These are phyloP conservation scores for Coenonympha glycerion DNA, from an alignment of 2,888 invertebrate genomes.

Conservation along the genomic window DNA sequence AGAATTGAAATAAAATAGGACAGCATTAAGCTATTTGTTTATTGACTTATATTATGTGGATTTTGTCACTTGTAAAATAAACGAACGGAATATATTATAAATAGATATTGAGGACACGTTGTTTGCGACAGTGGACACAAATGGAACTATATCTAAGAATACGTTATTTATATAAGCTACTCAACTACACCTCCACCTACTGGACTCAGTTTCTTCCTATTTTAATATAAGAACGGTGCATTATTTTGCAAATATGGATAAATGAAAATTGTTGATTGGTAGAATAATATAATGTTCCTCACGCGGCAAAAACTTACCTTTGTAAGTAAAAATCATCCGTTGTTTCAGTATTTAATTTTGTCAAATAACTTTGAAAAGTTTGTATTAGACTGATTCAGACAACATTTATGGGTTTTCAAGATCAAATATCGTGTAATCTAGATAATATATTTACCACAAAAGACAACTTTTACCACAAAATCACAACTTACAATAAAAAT, in stretches of 20 bases:
- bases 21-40: conserved; percentile 28
- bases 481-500: too few relatives aligned
- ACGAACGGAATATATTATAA: conserved; percentile 22
- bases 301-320: conserved; percentile 23
- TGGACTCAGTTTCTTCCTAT: conserved; percentile 25
- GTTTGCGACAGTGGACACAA: conserved; percentile 18
- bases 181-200: conserved; percentile 17
- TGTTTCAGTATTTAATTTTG: conserved; percentile 17
- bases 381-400: conserved; percentile 14
- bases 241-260: conserved; percentile 19
- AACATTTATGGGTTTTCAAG: conserved; percentile 21
- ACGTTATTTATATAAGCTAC: conserved; percentile 21
- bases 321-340: conserved; percentile 24
- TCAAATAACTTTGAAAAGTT: conserved; percentile 9
- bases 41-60: conserved; percentile 27
- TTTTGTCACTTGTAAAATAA: conserved; percentile 32
- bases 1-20: conserved; percentile 27
- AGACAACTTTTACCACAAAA: not conserved
- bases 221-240: conserved; percentile 18
- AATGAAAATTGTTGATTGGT: conserved; percentile 22
- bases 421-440: conserved; percentile 5
- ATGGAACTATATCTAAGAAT: conserved; percentile 19
- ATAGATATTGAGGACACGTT: conserved; percentile 10
- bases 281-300: conserved; percentile 20
- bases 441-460: not conserved